phyloP scores from a whole-genome alignment of 2,888 invertebrate species.

The Alviniconcha strummeri region DNA sequence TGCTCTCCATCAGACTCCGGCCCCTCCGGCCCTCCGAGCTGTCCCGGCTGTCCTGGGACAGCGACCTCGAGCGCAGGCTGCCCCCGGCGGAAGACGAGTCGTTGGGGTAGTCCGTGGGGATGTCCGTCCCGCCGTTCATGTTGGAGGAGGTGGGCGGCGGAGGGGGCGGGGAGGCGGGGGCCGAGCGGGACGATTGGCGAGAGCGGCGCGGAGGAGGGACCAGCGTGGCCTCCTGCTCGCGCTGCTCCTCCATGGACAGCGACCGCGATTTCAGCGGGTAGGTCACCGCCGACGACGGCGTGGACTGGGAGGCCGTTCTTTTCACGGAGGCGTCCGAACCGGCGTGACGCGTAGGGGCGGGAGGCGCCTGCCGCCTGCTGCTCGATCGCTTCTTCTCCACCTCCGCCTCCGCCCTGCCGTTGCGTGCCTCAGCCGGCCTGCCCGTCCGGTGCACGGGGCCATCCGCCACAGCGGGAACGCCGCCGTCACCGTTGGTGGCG shows the following conservation, averaged over 20 bases:
- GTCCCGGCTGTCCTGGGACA: slow-evolving; percentile 3
- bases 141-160: not conserved
- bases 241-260: not conserved
- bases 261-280: slow-evolving; percentile 14
- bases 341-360: not conserved
- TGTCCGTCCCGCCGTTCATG: slow-evolving; percentile 36
- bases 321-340: not conserved
- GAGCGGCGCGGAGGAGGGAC: not conserved
- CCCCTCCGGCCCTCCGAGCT: slow-evolving; percentile 15
- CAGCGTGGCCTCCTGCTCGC: not conserved
- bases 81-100: slow-evolving; percentile 30
- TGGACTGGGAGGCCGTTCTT: not conserved
- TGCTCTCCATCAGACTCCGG: slow-evolving; percentile 49
- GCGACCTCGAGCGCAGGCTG: slow-evolving; percentile 16
- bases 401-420: not conserved
- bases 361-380: not conserved
- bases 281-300: slow-evolving; percentile 1
- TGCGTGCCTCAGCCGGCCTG: not conserved
- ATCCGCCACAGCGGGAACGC: not conserved
- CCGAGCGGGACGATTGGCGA: not conserved
- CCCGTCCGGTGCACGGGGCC: not conserved
- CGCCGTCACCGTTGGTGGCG: not conserved
- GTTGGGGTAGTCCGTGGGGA: slow-evolving; percentile 38
- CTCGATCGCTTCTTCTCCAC: not conserved
- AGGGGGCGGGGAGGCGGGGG: not conserved